phyloP scores from a whole-genome alignment of 2,888 invertebrate species.

The Melangyna quadrimaculata region DNA sequence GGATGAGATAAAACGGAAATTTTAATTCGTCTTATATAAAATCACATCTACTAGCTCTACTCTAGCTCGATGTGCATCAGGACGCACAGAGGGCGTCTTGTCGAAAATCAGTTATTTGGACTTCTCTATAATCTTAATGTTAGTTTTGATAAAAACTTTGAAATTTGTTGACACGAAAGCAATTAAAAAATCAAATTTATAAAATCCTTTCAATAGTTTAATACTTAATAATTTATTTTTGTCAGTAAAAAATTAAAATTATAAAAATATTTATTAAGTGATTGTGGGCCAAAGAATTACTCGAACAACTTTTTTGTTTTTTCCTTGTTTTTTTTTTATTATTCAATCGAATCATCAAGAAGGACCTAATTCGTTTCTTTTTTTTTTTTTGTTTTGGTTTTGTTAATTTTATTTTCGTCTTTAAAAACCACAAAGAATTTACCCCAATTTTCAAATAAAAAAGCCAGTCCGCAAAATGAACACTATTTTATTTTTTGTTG shows the following conservation, averaged over 20 bases:
- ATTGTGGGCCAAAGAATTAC: constrained; percentile 3
- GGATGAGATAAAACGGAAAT: too few species aligned
- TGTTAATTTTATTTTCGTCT: not conserved
- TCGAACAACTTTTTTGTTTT: not conserved
- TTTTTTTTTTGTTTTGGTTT: not conserved
- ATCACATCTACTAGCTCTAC: too few species aligned
- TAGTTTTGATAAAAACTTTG: too few species aligned
- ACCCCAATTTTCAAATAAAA: not conserved
- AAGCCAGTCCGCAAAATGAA: not conserved
- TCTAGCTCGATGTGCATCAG: too few species aligned
- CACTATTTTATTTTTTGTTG: not conserved
- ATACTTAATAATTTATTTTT: not conserved
- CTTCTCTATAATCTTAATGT: too few species aligned
- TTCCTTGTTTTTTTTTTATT: not conserved
- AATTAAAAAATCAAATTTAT: too few species aligned
- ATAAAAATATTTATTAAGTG: not conserved
- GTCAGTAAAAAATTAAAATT: not conserved
- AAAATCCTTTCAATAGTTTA: not conserved
- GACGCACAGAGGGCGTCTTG: too few species aligned
- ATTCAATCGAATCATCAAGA: not conserved
- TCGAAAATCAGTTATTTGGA: too few species aligned
- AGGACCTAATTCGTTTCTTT: not conserved
- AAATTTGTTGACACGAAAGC: too few species aligned
- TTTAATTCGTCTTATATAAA: too few species aligned
- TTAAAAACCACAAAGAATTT: constrained; percentile 7